phyloP scores from a whole-genome alignment of 2,797 vertebrate species.

The Ciconia nigra region DNA sequence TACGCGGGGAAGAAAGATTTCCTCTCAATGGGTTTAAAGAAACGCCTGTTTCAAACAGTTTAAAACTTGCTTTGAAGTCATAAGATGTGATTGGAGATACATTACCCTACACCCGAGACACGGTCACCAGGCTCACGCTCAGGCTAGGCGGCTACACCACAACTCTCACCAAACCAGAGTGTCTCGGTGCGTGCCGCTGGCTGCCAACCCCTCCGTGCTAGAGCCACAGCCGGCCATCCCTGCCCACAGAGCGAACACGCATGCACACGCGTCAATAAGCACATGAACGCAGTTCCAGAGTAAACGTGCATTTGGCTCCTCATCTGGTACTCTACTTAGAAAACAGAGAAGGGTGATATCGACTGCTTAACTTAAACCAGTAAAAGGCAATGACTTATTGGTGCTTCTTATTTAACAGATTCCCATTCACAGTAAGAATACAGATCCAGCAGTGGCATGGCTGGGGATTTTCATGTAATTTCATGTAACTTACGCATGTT shows the following conservation, averaged over 20 bases:
- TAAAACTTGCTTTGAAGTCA: neutral
- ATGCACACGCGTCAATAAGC: neutral
- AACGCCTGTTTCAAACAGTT: neutral
- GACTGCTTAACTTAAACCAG: neutral
- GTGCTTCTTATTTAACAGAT: neutral
- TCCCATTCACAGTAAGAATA: neutral
- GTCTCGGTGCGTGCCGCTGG: rapidly evolving
- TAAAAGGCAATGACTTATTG: neutral
- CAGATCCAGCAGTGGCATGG: neutral
- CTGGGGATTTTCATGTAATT: neutral
- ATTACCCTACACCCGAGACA: rapidly evolving
- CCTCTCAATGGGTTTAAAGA: neutral
- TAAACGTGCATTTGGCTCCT: rapidly evolving
- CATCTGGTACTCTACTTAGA: rapidly evolving
- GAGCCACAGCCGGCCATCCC: neutral
- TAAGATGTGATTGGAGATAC: neutral
- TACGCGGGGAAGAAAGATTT: neutral
- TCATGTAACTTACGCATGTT: neutral
- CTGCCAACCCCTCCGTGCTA: neutral
- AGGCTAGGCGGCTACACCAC: neutral
- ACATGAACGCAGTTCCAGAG: rapidly evolving
- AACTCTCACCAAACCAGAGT: neutral
- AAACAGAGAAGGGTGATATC: rapidly evolving
- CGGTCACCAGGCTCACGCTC: rapidly evolving
- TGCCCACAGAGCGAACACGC: neutral